Evolutionary conservation across 37 sponge, comb jelly and placozoan species (phyloP).

Genomic region (Mnemiopsis leidyi): DNA sequence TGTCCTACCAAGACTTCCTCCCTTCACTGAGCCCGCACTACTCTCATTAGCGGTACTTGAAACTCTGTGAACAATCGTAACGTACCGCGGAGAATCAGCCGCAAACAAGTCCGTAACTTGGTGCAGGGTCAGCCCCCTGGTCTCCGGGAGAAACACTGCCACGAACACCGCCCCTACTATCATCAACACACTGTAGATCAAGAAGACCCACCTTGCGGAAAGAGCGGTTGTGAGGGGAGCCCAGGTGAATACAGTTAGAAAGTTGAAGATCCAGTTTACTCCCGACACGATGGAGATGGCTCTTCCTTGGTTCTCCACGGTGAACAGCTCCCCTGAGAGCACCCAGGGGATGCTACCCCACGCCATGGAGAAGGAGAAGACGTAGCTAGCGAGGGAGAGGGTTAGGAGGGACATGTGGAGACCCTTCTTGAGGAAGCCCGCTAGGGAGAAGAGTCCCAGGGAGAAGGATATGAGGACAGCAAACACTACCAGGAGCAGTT

Average conservation of each 20-base stretch:
- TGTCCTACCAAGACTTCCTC: not conserved
- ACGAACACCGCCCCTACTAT: not conserved
- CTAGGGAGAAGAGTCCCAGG: not conserved
- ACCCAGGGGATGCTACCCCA: slow-evolving; percentile 62
- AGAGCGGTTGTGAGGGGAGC: not conserved
- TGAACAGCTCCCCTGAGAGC: slow-evolving; percentile 28
- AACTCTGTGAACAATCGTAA: not conserved
- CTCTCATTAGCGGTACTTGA: not conserved
- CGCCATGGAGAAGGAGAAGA: slow-evolving; percentile 60
- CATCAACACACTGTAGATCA: not conserved
- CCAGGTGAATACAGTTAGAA: slow-evolving; percentile 25
- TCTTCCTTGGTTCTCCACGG: not conserved
- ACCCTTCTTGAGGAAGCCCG: not conserved
- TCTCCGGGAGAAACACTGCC: not conserved
- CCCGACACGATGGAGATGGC: not conserved
- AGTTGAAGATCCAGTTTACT: slow-evolving; percentile 47
- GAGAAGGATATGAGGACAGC: not conserved
- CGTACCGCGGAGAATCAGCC: not conserved
- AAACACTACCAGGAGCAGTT: slow-evolving; percentile 7
- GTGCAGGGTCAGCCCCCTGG: not conserved
- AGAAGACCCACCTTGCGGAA: not conserved
- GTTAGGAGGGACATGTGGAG: slow-evolving; percentile 33
- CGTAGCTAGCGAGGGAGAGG: slow-evolving; percentile 29
- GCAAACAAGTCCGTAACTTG: slow-evolving; percentile 13
- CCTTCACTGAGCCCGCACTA: not conserved